These are phyloP conservation scores for Gymnopithys bicolor DNA, from an alignment of 2,797 vertebrate species.

Conservation along the genomic window DNA sequence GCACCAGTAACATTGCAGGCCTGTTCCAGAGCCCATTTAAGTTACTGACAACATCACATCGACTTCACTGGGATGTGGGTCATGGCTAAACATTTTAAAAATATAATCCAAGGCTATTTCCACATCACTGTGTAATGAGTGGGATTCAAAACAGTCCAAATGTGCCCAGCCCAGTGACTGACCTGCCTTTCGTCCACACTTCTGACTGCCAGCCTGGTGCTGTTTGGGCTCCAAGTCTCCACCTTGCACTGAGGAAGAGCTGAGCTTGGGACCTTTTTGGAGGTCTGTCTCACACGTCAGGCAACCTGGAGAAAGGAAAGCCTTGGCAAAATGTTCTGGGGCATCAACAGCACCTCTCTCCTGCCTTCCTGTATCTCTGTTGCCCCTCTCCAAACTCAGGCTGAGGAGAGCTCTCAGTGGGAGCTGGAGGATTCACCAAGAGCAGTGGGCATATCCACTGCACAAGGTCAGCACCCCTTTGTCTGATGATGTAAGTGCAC, in stretches of 20 bases:
- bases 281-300: not conserved
- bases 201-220: not conserved
- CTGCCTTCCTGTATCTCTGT: not conserved
- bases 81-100: slow-evolving; percentile 34
- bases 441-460: not conserved
- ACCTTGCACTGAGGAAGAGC: not conserved
- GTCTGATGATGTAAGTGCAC: not conserved
- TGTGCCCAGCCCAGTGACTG: slow-evolving; percentile 1
- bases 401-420: not conserved
- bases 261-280: not conserved
- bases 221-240: not conserved
- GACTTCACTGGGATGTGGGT: slow-evolving; percentile 23
- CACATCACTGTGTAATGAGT: not conserved
- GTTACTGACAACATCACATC: slow-evolving; percentile 32
- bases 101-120: slow-evolving; percentile 17
- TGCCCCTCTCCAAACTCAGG: not conserved
- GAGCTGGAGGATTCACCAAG: not conserved
- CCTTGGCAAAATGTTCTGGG: not conserved
- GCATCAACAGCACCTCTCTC: not conserved
- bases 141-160: slow-evolving; percentile 2
- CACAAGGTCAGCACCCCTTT: not conserved
- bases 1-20: slow-evolving; percentile 35
- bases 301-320: not conserved
- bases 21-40: slow-evolving; percentile 48
- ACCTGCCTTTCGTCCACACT: slow-evolving; percentile 9